Conservation (phyloP, 1,140 invertebrate species). For the Gyrodactylus salaris region DNA sequence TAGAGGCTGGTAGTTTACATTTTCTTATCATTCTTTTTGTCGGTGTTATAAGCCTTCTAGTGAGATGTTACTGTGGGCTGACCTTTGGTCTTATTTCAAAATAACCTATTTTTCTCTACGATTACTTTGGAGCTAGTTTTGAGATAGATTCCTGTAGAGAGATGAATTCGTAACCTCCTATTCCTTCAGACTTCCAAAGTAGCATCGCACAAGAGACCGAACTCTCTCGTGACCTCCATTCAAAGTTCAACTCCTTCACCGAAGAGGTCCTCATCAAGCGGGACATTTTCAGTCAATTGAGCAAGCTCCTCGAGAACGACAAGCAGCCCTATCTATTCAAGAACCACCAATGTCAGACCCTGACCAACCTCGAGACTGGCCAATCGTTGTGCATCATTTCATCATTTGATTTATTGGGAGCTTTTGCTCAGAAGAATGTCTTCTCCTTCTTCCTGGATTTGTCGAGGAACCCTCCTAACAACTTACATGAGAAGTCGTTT, state of each 20-base stretch:
- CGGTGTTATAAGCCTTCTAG: too few relatives aligned
- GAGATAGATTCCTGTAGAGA: too few relatives aligned
- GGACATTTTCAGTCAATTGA: not conserved
- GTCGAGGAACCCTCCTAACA: not conserved
- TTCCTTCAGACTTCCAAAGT: too few relatives aligned
- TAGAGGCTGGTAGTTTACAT: too few relatives aligned
- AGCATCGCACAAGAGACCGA: not conserved
- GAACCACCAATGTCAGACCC: not conserved
- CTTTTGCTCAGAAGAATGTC: not conserved
- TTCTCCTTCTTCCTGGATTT: not conserved
- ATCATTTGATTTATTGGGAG: not conserved
- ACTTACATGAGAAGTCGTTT: not conserved
- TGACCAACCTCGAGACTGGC: not conserved
- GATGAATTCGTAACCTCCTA: too few relatives aligned
- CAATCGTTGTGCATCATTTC: not conserved
- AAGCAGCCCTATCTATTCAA: not conserved
- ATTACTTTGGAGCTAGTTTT: too few relatives aligned
- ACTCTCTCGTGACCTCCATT: not conserved
- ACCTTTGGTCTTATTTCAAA: too few relatives aligned
- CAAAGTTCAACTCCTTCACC: not conserved
- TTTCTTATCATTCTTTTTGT: too few relatives aligned
- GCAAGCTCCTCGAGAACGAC: not conserved
- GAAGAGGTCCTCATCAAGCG: not conserved
- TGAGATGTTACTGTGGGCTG: too few relatives aligned
- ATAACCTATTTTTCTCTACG: too few relatives aligned